A percentile compares a stretch with the other conserved stretches of the same genome.
These are phyloP conservation scores for Caenorhabditis japonica DNA, from an alignment of 2,888 invertebrate species.

Conservation along the genomic window DNA sequence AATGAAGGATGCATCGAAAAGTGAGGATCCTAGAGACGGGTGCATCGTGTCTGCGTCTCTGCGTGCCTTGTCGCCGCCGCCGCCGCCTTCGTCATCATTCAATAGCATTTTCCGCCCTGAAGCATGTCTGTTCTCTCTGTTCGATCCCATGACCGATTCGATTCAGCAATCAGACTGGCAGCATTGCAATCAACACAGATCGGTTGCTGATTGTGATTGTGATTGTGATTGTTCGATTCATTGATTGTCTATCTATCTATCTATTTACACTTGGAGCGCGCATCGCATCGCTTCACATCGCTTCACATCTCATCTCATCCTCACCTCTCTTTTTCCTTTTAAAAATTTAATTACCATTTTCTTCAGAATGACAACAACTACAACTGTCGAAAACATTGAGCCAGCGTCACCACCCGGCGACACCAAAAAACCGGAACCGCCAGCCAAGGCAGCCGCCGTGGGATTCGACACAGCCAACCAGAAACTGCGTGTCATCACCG, in stretches of 20 bases:
- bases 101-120: conserved; percentile 9
- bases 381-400: neutral
- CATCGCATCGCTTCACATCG: no score
- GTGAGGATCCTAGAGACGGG: conserved; percentile 24
- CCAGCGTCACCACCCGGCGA: neutral
- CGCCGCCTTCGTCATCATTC: conserved; percentile 18
- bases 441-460: conserved; percentile 21
- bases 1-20: neutral
- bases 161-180: conserved; percentile 10
- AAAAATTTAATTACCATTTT: neutral
- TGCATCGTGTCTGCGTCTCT: conserved; percentile 39
- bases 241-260: no score
- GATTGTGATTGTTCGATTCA: no score
- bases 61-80: conserved; percentile 22
- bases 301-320: no score
- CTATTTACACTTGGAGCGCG: no score
- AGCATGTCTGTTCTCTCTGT: conserved; percentile 13
- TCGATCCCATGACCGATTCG: conserved; percentile 28
- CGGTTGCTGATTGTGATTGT: no score
- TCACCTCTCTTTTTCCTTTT: neutral
- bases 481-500: conserved; percentile 35
- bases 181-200: conserved; percentile 1
- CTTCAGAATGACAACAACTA: neutral
- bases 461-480: conserved; percentile 48
- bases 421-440: neutral